Evolutionary conservation across 2,888 invertebrate species (phyloP).

Genomic region (Drosophila phalerata): DNA sequence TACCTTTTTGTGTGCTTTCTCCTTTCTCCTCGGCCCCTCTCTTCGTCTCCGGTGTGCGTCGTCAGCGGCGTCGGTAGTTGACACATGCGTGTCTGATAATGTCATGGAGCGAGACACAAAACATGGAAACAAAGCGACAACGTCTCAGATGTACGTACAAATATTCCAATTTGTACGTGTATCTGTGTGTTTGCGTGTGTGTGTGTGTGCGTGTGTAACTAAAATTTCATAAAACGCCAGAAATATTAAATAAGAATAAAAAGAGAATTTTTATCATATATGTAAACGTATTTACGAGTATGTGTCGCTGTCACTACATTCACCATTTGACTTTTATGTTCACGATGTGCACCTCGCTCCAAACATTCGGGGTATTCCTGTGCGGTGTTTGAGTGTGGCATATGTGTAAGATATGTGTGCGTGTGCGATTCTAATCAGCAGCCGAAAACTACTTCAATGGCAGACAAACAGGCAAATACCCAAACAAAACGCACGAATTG

Average conservation of each 20-base stretch:
- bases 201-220: slow-evolving; percentile 56
- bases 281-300: slow-evolving; percentile 72
- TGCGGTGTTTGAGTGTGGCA: slow-evolving; percentile 12
- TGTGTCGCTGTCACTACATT: slow-evolving; percentile 49
- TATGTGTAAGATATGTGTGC: slow-evolving; percentile 44
- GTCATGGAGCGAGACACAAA: slow-evolving; percentile 43
- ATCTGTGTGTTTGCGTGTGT: slow-evolving; percentile 6
- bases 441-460: slow-evolving; percentile 60
- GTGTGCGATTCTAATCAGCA: slow-evolving; percentile 75
- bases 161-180: slow-evolving; percentile 55
- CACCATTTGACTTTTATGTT: slow-evolving; percentile 65
- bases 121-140: slow-evolving; percentile 24
- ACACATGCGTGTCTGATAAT: slow-evolving; percentile 77
- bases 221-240: slow-evolving; percentile 70
- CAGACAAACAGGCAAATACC: slow-evolving; percentile 44
- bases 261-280: slow-evolving; percentile 54
- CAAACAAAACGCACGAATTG: slow-evolving; percentile 52
- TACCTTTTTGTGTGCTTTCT: slow-evolving; percentile 64
- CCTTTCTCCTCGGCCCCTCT: slow-evolving; percentile 20
- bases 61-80: slow-evolving; percentile 62
- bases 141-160: slow-evolving; percentile 50
- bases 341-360: slow-evolving; percentile 57
- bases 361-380: slow-evolving; percentile 16
- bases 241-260: slow-evolving; percentile 79
- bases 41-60: slow-evolving; percentile 6